These are phyloP conservation scores for Prunella fulvescens DNA, from an alignment of 2,113 vertebrate genomes.

Conservation along the genomic window DNA sequence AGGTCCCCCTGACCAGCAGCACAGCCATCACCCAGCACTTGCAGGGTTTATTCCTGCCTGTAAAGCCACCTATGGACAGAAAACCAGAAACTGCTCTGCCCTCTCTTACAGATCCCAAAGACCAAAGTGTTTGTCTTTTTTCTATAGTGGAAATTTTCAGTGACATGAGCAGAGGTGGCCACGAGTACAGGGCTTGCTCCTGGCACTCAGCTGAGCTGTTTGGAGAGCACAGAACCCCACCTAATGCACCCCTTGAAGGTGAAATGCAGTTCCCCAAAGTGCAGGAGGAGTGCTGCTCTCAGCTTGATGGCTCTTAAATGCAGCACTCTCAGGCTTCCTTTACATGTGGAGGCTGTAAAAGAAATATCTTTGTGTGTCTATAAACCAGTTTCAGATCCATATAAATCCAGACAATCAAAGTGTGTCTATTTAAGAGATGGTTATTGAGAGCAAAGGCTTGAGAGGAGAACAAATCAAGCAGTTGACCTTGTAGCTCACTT, in stretches of 20 bases:
- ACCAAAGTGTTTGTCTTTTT: background rate
- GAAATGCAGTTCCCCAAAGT: background rate
- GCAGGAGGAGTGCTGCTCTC: background rate
- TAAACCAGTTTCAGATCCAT: background rate
- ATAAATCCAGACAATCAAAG: background rate
- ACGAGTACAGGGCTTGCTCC: background rate
- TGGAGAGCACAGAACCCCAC: background rate
- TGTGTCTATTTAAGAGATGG: background rate
- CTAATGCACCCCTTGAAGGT: background rate
- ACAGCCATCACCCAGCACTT: background rate
- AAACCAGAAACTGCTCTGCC: background rate
- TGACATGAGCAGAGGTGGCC: background rate
- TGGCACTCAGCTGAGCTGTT: background rate
- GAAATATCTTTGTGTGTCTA: background rate
- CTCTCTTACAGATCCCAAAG: background rate
- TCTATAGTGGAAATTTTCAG: background rate
- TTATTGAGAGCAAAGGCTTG: background rate
- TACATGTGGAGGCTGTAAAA: background rate
- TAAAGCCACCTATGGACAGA: background rate
- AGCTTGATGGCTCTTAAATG: fast-evolving
- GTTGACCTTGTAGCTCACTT: background rate
- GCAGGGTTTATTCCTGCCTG: background rate
- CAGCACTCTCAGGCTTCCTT: background rate
- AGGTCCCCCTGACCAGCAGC: too few species aligned
- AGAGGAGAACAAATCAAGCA: background rate